Evolutionary conservation across 2,797 vertebrate genomes (phyloP), one percentile per base, ranked within the genome.

Genomic region (Xerus rutilus): DNA sequence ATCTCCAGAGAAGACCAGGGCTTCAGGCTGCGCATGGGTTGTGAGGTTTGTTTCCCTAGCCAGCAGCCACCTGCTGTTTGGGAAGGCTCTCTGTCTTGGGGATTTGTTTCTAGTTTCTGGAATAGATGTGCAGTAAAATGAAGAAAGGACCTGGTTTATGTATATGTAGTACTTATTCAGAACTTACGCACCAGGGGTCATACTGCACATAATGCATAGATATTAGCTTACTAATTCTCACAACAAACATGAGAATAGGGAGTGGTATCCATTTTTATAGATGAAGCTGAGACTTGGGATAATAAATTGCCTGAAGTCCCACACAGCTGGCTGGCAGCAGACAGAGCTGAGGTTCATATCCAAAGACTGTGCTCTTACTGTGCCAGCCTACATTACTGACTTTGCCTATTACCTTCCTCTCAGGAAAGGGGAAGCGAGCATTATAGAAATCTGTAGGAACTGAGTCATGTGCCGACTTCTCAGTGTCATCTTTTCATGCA

Each of bases 1-100:
- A 99, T 99, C 98, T 99, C 99, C 97, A 99, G 99, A 74, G 99
- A 99, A 98, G 99, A 99, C 98, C 99, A 99, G 97, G 99, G 99
- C 96, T 99, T 99, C 99, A 98, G 99, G 20, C 99, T 99, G 59
- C 98, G 99, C 97, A 99, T 99, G 99, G 99, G 99, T 76, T 99
- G 99, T 21, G 99, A 99, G 99, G 99, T 99, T 92, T 97, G 98
- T 47, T 93, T 78, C 64, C 67, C 21, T 70, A 7, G 47, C 64
- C 13, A 73, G 52, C 14, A 69, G 35, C 88, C 73, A 32, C 21
- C 69, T 5, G 0, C 43, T 18, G 0, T 65, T 62, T 49, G 43
- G 77, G 62, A 59, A 52, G 30, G 25, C 52, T 69, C 21, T 86
- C 28, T 47, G 1, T 88, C 47, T 54, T 47, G 62, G 69, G 23